Evolutionary conservation across 1,140 invertebrate species (phyloP).

Genomic region (Paramacrobiotus metropolitanus): DNA sequence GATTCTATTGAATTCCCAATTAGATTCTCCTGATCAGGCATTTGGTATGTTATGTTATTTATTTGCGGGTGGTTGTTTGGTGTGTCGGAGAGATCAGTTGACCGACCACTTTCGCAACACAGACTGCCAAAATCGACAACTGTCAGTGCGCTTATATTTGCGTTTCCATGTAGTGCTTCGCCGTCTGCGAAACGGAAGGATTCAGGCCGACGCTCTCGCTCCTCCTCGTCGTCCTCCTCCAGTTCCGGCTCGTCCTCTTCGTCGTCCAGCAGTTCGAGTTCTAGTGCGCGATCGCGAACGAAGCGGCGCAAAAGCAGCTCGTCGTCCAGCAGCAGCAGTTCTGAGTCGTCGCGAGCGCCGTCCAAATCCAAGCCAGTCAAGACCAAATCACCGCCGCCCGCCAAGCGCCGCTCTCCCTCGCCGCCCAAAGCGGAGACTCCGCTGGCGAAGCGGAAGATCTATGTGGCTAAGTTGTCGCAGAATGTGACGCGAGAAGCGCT

Average conservation of each 20-base stretch:
- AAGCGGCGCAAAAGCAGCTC: background rate
- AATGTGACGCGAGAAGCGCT: conserved; percentile 56
- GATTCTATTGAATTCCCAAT: no score
- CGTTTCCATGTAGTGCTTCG: background rate
- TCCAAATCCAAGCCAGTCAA: background rate
- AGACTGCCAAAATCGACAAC: no score
- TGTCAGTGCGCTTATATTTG: no score
- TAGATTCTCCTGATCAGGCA: no score
- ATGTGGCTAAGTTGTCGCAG: conserved; percentile 65
- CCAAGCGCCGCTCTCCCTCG: no score
- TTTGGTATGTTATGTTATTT: no score
- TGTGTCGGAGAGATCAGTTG: no score
- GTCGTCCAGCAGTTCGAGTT: background rate
- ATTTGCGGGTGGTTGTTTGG: no score
- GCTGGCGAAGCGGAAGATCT: conserved; percentile 39
- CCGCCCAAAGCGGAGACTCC: background rate
- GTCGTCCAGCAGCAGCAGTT: background rate
- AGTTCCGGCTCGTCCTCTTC: background rate
- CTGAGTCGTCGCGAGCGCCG: background rate
- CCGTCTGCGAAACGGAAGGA: background rate
- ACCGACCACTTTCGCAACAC: no score
- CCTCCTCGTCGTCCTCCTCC: background rate
- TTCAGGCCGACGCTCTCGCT: background rate
- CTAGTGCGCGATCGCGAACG: background rate
- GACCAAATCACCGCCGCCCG: background rate